These are phyloP conservation scores for Macropodus opercularis DNA, from an alignment of 2,797 vertebrate species.

Conservation along the genomic window DNA sequence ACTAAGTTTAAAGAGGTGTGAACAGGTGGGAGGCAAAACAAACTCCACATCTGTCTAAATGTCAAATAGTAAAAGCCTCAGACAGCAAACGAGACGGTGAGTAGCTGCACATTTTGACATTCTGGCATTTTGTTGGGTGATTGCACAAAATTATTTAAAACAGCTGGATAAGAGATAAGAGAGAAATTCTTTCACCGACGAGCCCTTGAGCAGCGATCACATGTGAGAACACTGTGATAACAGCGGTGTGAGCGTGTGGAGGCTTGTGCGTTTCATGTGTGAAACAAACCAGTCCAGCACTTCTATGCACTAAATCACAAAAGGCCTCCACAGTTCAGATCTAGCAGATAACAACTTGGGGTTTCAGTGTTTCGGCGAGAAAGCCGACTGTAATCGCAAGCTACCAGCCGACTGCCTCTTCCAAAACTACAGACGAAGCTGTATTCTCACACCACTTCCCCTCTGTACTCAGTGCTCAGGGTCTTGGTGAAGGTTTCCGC, in stretches of 20 bases:
- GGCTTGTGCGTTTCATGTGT: slow-evolving; percentile 53
- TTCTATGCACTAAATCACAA: slow-evolving; percentile 22
- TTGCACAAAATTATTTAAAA: slow-evolving; percentile 3
- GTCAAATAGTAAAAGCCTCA: too few relatives aligned
- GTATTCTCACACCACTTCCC: slow-evolving; percentile 52
- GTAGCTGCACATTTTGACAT: too few relatives aligned
- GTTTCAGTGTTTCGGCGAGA: slow-evolving; percentile 35
- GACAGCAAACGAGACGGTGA: too few relatives aligned
- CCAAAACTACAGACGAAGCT: slow-evolving; percentile 20
- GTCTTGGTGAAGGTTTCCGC: slow-evolving; percentile 8
- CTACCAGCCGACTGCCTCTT: neutral
- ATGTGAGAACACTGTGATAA: slow-evolving; percentile 55
- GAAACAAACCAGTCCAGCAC: slow-evolving; percentile 31
- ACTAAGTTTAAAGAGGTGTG: too few relatives aligned
- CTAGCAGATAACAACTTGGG: slow-evolving; percentile 11
- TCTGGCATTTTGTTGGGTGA: too few relatives aligned
- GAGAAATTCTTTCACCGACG: slow-evolving; percentile 15
- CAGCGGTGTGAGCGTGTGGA: slow-evolving; percentile 64
- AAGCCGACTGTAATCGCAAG: too few relatives aligned
- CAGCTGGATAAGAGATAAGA: slow-evolving; percentile 8
- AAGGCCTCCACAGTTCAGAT: slow-evolving; percentile 37
- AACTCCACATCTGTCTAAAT: slow-evolving; percentile 32
- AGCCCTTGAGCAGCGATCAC: slow-evolving; percentile 47
- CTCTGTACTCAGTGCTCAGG: neutral
- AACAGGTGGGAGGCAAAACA: slow-evolving; percentile 30